These are phyloP conservation scores for Zalophus californianus DNA, from an alignment of 2,797 vertebrate species.

Conservation along the genomic window DNA sequence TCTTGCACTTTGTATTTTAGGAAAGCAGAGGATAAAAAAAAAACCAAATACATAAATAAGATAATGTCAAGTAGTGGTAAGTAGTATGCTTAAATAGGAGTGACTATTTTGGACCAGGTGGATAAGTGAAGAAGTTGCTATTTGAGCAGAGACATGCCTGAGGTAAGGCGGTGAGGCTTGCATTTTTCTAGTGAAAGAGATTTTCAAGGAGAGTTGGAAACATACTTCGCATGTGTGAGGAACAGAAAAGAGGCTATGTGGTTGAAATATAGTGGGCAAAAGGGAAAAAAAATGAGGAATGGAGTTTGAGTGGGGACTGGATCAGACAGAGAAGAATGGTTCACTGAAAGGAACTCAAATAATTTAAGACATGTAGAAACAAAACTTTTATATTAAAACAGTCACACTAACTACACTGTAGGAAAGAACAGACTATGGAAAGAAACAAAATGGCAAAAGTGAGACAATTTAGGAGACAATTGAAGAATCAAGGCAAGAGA, in stretches of 20 bases:
- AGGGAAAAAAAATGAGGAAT: neutral
- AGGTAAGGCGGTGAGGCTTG: neutral
- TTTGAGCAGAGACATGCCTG: neutral
- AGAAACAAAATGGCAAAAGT: neutral
- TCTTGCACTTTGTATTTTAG: neutral
- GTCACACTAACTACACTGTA: neutral
- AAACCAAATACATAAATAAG: neutral
- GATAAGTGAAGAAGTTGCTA: neutral
- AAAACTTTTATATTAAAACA: slow-evolving; percentile 1
- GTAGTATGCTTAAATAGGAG: neutral
- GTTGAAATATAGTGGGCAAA: neutral
- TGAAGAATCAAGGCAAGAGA: neutral
- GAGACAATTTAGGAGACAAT: neutral
- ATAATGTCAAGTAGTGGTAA: neutral
- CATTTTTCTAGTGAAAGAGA: neutral
- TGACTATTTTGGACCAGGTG: neutral
- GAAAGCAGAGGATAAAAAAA: neutral
- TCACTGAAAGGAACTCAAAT: neutral
- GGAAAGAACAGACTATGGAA: neutral
- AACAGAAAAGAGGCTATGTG: neutral
- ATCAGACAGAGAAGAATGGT: neutral
- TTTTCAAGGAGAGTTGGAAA: neutral
- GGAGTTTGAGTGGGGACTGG: neutral
- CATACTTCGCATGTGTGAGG: neutral
- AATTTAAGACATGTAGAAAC: neutral